These are phyloP conservation scores for Psettodes erumei DNA, from an alignment of 2,113 vertebrate species.

Conservation along the genomic window DNA sequence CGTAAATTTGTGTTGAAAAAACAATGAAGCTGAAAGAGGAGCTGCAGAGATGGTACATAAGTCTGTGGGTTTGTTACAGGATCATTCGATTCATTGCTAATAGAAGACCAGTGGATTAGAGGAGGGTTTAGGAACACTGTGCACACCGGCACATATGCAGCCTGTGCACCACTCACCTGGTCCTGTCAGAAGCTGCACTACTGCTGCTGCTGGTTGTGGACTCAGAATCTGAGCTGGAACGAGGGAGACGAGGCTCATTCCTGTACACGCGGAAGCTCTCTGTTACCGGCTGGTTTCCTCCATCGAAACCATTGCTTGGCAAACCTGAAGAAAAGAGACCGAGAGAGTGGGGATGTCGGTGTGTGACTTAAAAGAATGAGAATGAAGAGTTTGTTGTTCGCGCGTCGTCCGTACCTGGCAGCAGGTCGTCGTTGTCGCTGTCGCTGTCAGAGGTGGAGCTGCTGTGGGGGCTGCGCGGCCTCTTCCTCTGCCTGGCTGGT, in stretches of 20 bases:
- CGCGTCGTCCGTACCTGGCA: conserved; percentile 65
- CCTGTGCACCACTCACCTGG: conserved; percentile 86
- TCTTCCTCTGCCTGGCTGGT: conserved; percentile 88
- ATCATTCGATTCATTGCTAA: neutral
- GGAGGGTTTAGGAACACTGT: neutral
- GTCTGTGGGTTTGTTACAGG: conserved; percentile 11
- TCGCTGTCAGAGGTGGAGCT: conserved; percentile 96
- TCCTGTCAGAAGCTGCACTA: conserved; percentile 96
- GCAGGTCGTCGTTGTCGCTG: conserved; percentile 87
- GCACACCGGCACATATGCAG: neutral
- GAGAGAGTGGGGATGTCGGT: neutral
- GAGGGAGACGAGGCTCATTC: conserved; percentile 93
- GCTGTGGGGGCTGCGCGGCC: conserved; percentile 91
- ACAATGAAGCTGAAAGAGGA: neutral
- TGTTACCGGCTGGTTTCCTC: conserved; percentile 93
- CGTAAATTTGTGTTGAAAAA: neutral
- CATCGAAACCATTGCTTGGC: conserved; percentile 94
- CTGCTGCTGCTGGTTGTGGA: conserved; percentile 98
- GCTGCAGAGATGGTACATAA: neutral
- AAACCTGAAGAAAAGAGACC: conserved; percentile 81
- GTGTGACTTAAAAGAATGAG: neutral
- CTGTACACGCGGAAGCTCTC: conserved; percentile 98
- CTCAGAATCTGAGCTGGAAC: conserved; percentile 97
- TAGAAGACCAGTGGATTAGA: neutral
- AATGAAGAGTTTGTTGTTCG: accelerated